These are phyloP conservation scores for Morbakka virulenta DNA, from an alignment of 30 jellyfish, hydroid and myxozoan genomes.

Conservation along the genomic window DNA sequence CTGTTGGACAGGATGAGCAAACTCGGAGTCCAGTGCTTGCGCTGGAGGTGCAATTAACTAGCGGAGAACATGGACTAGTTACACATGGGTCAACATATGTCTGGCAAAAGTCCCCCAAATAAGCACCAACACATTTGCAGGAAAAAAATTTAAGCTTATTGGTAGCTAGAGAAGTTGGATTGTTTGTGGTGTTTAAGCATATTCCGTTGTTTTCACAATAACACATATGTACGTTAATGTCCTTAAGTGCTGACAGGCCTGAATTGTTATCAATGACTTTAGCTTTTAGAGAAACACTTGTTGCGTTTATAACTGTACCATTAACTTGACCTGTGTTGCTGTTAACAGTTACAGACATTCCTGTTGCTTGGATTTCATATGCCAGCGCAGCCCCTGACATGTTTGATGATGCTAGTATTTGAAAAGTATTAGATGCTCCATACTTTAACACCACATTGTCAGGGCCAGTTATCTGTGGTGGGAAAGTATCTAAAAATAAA, in stretches of 20 bases:
- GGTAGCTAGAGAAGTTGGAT: background rate
- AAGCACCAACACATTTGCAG: slow-evolving; percentile 43
- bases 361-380: slow-evolving; percentile 29
- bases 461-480: slow-evolving; percentile 54
- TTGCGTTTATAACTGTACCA: slow-evolving; percentile 45
- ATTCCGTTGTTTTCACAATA: slow-evolving; percentile 51
- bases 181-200: slow-evolving; percentile 6
- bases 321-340: slow-evolving; percentile 15
- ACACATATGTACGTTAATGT: slow-evolving; percentile 26
- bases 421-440: slow-evolving; percentile 11
- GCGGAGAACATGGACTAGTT: slow-evolving; percentile 48
- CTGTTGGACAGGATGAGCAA: slow-evolving; percentile 60
- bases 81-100: slow-evolving; percentile 6
- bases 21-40: slow-evolving; percentile 4
- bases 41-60: slow-evolving; percentile 58
- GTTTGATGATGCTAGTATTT: slow-evolving; percentile 30
- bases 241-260: slow-evolving; percentile 19
- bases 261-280: slow-evolving; percentile 7
- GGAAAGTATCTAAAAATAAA: slow-evolving; percentile 22
- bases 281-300: slow-evolving; percentile 16
- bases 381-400: background rate
- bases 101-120: slow-evolving; percentile 48
- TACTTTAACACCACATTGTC: slow-evolving; percentile 19
- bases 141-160: slow-evolving; percentile 15
- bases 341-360: slow-evolving; percentile 33